Base-by-base conservation (phyloP, 2,888 invertebrate genomes). In the Micoletzkya japonica region DNA sequence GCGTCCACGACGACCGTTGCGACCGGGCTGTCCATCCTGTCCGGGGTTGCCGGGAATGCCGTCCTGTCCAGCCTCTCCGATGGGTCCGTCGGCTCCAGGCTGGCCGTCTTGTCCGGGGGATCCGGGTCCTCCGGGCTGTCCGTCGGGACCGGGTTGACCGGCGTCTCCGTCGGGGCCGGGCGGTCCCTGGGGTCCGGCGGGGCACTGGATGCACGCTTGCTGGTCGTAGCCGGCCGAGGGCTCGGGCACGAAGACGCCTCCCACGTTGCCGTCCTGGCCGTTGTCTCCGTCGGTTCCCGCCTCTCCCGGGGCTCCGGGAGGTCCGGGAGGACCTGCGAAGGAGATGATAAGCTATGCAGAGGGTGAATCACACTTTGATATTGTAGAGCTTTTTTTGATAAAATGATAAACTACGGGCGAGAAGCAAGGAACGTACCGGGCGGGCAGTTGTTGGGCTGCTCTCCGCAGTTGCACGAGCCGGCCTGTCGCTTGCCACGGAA, bases 221-320 rank as follows among this genome's bases (percentile, higher is more conserved):
- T 44, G 2, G 4, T 56, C 58, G 60, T 66, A 67, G 26, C 71
- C 71, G 3, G 52, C 36, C n/a, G 66, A 24, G 20, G 52, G 28
- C 32, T 63, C 67, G 58, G 63, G 58, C 30, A 66, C 67, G 44
- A 66, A 66, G 24, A 56, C 50, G 6, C 61, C 67, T 10, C 67
- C 71, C 0, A 70, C 52, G 17, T 54, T 52, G 44, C 71, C 71
- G 44, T 39, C 54, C 7, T 49, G 30, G 26, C 74, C 73, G 49
- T 70, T 49, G 17, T 64, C 56, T 26, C 77, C 77, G 54, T 71
- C 66, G n/a, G 28, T 24, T 17, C 77, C 77, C 34, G 76, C 71
- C 56, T 77, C 74, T 28, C 77, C 77, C 30, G 54, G 32, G 6
- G 52, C 24, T 49, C 72, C 71, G 24, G 36, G 49, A 32, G 72